These are phyloP conservation scores for Hetaerina titia DNA, from an alignment of 2,888 invertebrate genomes.

Conservation along the genomic window DNA sequence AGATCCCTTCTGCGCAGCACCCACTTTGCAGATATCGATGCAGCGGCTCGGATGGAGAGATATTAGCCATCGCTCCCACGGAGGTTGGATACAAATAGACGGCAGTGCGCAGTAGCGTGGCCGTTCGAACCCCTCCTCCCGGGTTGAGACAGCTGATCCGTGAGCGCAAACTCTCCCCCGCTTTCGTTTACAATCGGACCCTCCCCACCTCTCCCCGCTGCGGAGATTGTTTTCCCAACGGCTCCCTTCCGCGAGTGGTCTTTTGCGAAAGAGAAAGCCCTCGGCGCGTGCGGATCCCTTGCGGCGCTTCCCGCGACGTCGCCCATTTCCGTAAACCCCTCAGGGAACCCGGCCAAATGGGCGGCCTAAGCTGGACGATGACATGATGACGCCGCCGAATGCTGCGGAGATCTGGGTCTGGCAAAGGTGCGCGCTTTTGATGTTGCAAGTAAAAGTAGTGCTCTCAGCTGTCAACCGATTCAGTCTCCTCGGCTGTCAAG, in stretches of 20 bases:
- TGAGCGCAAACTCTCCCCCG: too few relatives aligned
- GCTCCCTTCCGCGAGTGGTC: too few relatives aligned
- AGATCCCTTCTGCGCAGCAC: not conserved
- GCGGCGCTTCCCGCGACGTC: not conserved
- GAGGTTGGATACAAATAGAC: not conserved
- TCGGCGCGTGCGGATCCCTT: not conserved
- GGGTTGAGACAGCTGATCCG: not conserved
- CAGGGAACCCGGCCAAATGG: conserved; percentile 29
- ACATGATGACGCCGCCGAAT: not conserved
- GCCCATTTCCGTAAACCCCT: conserved; percentile 34
- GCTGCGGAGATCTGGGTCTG: not conserved
- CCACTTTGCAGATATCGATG: not conserved
- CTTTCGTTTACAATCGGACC: not conserved
- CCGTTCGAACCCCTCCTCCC: not conserved
- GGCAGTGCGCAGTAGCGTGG: not conserved
- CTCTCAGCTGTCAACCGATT: conserved; percentile 28
- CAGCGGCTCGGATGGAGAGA: not conserved
- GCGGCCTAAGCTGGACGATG: conserved; percentile 47
- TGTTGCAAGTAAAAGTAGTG: conserved; percentile 13
- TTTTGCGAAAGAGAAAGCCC: conserved; percentile 6
- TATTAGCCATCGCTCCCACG: not conserved
- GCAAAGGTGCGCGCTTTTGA: conserved; percentile 2
- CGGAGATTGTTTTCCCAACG: not conserved
- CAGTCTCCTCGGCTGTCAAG: not conserved
- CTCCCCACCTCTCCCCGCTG: not conserved